Percentiles rank a stretch among this genome's conserved stretches.
phyloP scores from a whole-genome alignment of 2,888 invertebrate genomes.

The Ferrisia virgata region DNA sequence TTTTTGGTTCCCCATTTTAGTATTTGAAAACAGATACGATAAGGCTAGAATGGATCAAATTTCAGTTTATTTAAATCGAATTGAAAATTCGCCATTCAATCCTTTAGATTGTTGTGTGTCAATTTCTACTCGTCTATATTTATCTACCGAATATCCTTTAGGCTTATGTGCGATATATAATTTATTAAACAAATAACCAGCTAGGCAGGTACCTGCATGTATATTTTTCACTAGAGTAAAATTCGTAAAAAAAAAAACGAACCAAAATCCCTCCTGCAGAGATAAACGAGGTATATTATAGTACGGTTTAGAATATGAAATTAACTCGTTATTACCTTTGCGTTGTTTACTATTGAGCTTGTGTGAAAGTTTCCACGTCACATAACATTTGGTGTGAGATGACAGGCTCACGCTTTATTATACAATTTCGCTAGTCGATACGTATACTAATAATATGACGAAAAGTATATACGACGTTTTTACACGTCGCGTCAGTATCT shows the following conservation, averaged over 20 bases:
- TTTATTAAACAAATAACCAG: not conserved
- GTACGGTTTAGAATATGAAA: not conserved
- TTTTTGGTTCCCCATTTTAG: too few relatives aligned
- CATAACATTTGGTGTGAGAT: not conserved
- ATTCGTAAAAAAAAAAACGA: not conserved
- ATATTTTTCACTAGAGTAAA: not conserved
- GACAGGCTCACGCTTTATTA: not conserved
- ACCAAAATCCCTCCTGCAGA: not conserved
- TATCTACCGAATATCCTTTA: not conserved
- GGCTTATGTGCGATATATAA: not conserved
- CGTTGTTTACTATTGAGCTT: not conserved
- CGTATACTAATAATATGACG: not conserved
- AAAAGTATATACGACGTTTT: not conserved
- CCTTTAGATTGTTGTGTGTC: not conserved
- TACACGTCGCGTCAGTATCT: not conserved
- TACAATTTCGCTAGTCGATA: not conserved
- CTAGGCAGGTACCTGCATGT: too few relatives aligned
- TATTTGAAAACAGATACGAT: too few relatives aligned
- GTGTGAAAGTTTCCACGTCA: not conserved
- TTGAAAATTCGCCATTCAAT: not conserved
- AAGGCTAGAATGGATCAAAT: not conserved
- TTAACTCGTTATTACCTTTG: not conserved
- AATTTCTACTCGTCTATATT: too few relatives aligned
- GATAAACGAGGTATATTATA: not conserved
- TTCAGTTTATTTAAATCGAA: not conserved